phyloP scores from a whole-genome alignment of 2,113 vertebrate species.

The Sinocyclocheilus maitianheensis region DNA sequence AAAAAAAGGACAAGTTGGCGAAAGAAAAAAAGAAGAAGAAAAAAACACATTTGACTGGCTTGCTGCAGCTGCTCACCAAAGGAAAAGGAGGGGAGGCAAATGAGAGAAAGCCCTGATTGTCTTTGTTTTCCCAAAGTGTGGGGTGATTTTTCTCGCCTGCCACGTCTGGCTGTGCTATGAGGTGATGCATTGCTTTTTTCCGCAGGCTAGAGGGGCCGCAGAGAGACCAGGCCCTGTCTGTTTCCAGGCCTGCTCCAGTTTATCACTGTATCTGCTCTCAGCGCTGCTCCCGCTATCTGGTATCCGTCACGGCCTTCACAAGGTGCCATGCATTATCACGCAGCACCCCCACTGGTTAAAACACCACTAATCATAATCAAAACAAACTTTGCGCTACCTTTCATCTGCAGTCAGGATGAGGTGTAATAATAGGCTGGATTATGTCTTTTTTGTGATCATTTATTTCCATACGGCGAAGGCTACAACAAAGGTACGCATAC shows the following conservation, averaged over 20 bases:
- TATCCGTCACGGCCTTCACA: slow-evolving; percentile 48
- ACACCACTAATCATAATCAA: slow-evolving; percentile 28
- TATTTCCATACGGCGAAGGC: background rate
- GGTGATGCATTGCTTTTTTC: slow-evolving; percentile 54
- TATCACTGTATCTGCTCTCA: slow-evolving; percentile 57
- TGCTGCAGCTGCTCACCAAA: slow-evolving; percentile 76
- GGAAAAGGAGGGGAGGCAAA: slow-evolving; percentile 32
- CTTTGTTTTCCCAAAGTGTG: slow-evolving; percentile 65
- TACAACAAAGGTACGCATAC: background rate
- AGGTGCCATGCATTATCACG: slow-evolving; percentile 45
- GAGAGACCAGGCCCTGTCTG: slow-evolving; percentile 40
- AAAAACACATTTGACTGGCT: slow-evolving; percentile 55
- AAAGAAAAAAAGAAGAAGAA: background rate
- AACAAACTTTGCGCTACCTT: slow-evolving; percentile 31
- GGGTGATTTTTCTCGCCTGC: slow-evolving; percentile 57
- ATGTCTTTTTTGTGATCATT: slow-evolving; percentile 6
- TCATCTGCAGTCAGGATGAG: slow-evolving; percentile 27
- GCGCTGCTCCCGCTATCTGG: slow-evolving; percentile 45
- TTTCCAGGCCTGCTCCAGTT: slow-evolving; percentile 64
- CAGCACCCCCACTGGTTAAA: background rate
- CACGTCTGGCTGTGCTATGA: slow-evolving; percentile 47
- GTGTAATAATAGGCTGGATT: slow-evolving; percentile 29
- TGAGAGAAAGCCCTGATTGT: slow-evolving; percentile 79
- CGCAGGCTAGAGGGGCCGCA: slow-evolving; percentile 32
- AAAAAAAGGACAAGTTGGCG: slow-evolving; percentile 49